phyloP scores from a whole-genome alignment of 2,888 invertebrate species.

The Eucriotettix oculatus region DNA sequence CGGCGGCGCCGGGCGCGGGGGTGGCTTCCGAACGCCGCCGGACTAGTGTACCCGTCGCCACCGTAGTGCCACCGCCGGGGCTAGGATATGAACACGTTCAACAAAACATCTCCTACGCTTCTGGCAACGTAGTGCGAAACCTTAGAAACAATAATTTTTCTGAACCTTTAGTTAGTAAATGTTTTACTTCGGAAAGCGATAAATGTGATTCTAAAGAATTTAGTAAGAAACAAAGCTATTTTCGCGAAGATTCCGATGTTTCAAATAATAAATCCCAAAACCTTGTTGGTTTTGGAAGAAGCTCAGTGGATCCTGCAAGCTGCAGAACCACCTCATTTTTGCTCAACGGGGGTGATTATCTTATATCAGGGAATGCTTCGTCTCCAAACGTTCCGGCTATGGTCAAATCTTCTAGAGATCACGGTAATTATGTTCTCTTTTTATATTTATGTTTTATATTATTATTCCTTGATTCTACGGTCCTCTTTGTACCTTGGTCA shows the following conservation, averaged over 20 bases:
- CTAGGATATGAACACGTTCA: neutral
- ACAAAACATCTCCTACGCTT: constrained; percentile 2
- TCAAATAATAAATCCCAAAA: neutral
- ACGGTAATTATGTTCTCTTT: neutral
- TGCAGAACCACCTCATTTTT: constrained; percentile 8
- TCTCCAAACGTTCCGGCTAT: constrained; percentile 23
- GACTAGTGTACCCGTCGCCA: constrained; percentile 21
- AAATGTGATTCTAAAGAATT: constrained; percentile 1
- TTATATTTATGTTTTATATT: too few species aligned
- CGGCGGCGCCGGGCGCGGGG: neutral
- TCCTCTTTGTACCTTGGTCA: too few species aligned
- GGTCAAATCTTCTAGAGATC: constrained; percentile 13
- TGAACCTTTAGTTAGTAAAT: neutral
- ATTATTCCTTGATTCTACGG: too few species aligned
- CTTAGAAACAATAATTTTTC: neutral
- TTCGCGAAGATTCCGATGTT: neutral
- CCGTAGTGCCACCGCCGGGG: too few species aligned
- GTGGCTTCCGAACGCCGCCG: constrained; percentile 16
- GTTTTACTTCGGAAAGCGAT: neutral
- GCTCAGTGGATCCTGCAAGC: neutral
- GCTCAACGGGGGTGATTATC: constrained; percentile 20
- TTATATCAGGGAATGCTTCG: constrained; percentile 21
- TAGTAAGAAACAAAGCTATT: neutral
- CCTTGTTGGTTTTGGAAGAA: neutral
- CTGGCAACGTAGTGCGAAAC: neutral